Percentiles rank a stretch among this genome's conserved stretches.
These are phyloP conservation scores for Pampus argenteus DNA, from an alignment of 2,797 vertebrate genomes.

Conservation along the genomic window DNA sequence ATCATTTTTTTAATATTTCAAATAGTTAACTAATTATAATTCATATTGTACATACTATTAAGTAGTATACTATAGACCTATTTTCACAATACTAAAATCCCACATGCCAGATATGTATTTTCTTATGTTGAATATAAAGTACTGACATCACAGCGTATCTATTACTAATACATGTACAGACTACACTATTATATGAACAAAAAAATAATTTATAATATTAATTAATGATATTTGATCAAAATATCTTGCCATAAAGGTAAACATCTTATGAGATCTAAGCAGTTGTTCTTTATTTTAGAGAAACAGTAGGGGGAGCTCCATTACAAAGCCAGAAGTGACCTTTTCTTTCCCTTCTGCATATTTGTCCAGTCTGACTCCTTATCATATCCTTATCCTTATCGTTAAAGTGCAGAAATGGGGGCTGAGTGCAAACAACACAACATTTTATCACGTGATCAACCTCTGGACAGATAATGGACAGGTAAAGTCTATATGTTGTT, in stretches of 20 bases:
- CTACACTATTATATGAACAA: no score
- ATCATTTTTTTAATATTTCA: no score
- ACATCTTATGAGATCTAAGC: not conserved
- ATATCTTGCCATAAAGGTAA: not conserved
- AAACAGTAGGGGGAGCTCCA: conserved; percentile 60
- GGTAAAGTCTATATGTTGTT: not conserved
- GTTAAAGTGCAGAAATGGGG: not conserved
- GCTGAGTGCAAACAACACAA: not conserved
- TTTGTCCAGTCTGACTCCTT: not conserved
- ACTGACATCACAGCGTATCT: no score
- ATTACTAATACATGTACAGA: not conserved
- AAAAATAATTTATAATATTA: not conserved
- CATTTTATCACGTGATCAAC: not conserved
- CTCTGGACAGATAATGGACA: not conserved
- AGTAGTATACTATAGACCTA: no score
- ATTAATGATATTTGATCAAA: not conserved
- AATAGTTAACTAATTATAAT: no score
- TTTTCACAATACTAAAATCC: no score
- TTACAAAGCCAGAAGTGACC: not conserved
- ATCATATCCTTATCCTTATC: no score
- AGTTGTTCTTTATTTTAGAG: not conserved
- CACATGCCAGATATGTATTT: no score
- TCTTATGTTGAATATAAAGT: no score
- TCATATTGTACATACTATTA: no score
- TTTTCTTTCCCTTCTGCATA: not conserved